Base-by-base conservation (phyloP, 2,113 vertebrate species). In the Podarcis muralis region DNA sequence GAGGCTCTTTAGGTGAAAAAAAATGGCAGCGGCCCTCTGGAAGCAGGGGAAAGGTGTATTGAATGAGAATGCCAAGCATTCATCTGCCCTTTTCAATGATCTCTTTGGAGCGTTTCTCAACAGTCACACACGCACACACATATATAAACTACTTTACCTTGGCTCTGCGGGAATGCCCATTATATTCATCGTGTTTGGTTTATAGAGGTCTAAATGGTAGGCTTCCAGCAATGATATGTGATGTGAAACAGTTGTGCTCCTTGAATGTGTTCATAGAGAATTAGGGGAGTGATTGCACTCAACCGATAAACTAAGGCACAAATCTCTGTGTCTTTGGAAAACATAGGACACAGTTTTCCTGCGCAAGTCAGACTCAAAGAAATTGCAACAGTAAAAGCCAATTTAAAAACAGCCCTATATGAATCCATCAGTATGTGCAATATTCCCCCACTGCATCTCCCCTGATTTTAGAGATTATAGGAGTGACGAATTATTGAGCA, bases 101-200 rank as follows among this genome's bases (percentile, higher is more conserved):
- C 30, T 11, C 86, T 48, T 90, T 91, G 69, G 92, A 91, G 79
- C 12, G 92, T 90, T 77, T 90, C 62, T 62, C 84, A 84, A 84
- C 81, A 93, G 91, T 87, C 83, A 83, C 35, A 48, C 0, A 0
- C 62, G 83, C n/a, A 79, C 25, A 81, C 7, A 0, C 68, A 83
- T n/a, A 68, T 35, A 71, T 11, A 89, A 92, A 13, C 16, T 83
- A 72, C 83, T 92, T 93, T 87, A 89, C 90, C 88, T 90, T 74
- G 37, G 2, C 3, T 0, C n/a, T 87, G 25, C 62, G 86, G 84
- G 81, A 92, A 81, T 79, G 23, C 9, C 71, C 20, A 53, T 86
- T 91, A 82, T 83, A 20, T 16, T 94, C 53, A 65, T 91, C 65
- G 72, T 87, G 90, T 71, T 75, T 68, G 85, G 57, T 71, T 76